phyloP scores from a whole-genome alignment of 2,113 vertebrate species.

The Ahaetulla prasina region DNA sequence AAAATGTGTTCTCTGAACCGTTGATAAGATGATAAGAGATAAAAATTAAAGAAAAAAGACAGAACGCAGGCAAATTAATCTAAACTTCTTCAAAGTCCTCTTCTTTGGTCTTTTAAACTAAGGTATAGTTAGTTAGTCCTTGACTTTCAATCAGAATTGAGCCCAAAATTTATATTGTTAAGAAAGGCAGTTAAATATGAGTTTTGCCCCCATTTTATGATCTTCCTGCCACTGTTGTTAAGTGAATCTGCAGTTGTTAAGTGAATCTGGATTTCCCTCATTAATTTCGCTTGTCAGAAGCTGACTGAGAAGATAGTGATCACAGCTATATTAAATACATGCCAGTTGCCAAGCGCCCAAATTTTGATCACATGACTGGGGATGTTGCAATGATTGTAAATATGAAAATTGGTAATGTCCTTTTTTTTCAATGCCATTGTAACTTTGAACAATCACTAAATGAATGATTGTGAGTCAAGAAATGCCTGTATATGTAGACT shows the following conservation, averaged over 20 bases:
- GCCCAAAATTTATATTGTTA: not conserved
- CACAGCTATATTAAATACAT: not conserved
- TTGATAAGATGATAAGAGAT: not conserved
- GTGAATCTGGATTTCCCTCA: not conserved
- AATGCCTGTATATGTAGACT: not conserved
- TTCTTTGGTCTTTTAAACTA: not conserved
- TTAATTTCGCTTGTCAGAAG: not conserved
- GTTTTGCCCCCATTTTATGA: not conserved
- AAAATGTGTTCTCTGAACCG: not conserved
- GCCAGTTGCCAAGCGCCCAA: not conserved
- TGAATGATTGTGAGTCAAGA: not conserved
- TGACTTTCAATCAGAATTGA: not conserved
- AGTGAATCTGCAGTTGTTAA: not conserved
- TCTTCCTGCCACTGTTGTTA: not conserved
- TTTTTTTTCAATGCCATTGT: not conserved
- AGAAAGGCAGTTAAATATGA: not conserved
- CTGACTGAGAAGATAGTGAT: not conserved
- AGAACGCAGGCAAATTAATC: not conserved
- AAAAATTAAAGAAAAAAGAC: not conserved
- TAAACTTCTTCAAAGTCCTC: not conserved
- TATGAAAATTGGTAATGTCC: not conserved
- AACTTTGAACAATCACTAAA: not conserved
- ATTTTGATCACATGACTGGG: not conserved
- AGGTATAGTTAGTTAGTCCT: not conserved
- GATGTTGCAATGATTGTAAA: not conserved